A percentile compares a stretch with the other conserved stretches of the same genome.
These are phyloP conservation scores for Eunapius fragilis DNA, from an alignment of 37 sponge, comb jelly and placozoan genomes.

Conservation along the genomic window DNA sequence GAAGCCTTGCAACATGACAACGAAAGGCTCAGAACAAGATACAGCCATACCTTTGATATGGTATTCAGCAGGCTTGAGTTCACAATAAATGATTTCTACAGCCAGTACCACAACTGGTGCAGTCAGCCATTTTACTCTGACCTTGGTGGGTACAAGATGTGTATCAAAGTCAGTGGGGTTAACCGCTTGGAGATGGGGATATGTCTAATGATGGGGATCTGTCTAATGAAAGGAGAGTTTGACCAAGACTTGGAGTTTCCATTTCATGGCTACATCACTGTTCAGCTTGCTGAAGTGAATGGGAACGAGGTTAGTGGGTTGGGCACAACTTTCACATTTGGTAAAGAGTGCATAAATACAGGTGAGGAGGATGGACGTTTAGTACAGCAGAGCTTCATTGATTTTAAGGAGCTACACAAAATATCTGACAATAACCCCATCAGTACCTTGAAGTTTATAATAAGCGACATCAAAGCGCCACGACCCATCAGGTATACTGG, in stretches of 20 bases:
- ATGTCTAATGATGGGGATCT: neutral
- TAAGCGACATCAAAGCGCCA: neutral
- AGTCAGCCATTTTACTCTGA: conserved; percentile 33
- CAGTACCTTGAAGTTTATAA: neutral
- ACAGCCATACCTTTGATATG: neutral
- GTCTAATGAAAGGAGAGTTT: neutral
- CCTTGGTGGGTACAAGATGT: conserved; percentile 24
- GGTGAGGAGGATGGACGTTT: neutral
- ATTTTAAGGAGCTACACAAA: neutral
- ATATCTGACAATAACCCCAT: neutral
- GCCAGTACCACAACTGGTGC: neutral
- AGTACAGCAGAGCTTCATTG: neutral
- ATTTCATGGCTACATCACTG: neutral
- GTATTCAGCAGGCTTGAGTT: neutral
- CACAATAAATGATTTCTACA: neutral
- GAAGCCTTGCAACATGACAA: neutral
- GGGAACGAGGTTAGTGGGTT: neutral
- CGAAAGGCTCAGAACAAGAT: neutral
- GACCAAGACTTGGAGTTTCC: neutral
- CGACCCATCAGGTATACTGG: neutral
- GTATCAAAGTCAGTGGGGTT: neutral
- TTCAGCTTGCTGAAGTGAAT: neutral
- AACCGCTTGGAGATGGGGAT: neutral
- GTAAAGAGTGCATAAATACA: neutral
- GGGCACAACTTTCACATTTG: neutral